A percentile compares a stretch with the other conserved stretches of the same genome.
Conservation (phyloP, 1,140 invertebrate genomes). For the Batillaria attramentaria region DNA sequence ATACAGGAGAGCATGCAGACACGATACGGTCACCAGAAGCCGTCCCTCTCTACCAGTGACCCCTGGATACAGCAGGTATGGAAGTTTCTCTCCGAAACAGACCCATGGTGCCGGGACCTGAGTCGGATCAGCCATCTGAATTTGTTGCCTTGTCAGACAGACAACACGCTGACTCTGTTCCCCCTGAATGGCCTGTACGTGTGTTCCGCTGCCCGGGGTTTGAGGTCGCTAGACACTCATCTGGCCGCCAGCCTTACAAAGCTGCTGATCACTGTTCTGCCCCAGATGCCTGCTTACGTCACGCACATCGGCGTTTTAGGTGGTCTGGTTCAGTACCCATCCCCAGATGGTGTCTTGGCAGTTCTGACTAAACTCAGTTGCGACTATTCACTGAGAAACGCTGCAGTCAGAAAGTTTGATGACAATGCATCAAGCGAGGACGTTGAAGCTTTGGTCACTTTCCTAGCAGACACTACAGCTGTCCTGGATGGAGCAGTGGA, state of each 20-base stretch:
- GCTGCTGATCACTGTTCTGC: constrained; percentile 25
- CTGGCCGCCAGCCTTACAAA: constrained; percentile 4
- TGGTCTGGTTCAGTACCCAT: constrained; percentile 23
- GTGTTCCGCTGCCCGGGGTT: neutral
- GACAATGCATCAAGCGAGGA: neutral
- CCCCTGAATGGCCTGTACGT: constrained; percentile 22
- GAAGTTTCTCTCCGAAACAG: neutral
- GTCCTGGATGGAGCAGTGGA: too few relatives aligned
- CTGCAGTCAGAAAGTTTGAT: constrained; percentile 5
- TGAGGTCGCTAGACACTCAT: neutral
- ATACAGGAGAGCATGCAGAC: constrained; percentile 3
- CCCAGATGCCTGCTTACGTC: constrained; percentile 18
- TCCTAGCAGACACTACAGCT: neutral
- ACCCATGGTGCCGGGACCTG: neutral
- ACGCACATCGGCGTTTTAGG: constrained; percentile 6
- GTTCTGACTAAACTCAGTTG: neutral
- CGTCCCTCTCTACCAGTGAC: neutral
- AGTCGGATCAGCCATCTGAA: constrained; percentile 13
- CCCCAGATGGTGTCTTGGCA: constrained; percentile 13
- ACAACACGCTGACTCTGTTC: constrained; percentile 1
- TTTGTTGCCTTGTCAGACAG: constrained; percentile 24
- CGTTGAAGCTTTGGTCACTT: neutral
- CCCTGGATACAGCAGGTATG: constrained; percentile 30
- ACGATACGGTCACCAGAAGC: neutral
- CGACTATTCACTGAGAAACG: neutral